These are phyloP conservation scores for Mola mola DNA, from an alignment of 2,113 vertebrate species.

Conservation along the genomic window DNA sequence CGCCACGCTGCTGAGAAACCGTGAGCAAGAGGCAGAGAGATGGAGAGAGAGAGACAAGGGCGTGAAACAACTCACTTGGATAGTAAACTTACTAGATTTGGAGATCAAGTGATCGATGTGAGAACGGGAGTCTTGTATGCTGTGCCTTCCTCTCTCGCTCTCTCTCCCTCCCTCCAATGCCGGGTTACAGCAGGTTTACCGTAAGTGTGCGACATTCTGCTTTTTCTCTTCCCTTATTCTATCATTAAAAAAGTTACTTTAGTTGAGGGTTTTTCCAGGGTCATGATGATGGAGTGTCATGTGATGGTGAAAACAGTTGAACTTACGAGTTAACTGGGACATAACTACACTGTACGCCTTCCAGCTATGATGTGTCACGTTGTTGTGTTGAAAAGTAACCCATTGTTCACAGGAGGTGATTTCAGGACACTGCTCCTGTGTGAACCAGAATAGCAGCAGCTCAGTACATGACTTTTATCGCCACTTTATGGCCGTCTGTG, in stretches of 20 bases:
- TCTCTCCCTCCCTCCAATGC: no score
- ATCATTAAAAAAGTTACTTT: conserved; percentile 7
- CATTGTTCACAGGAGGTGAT: conserved; percentile 7
- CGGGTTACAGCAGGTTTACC: conserved; percentile 55
- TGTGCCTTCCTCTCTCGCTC: conserved; percentile 4
- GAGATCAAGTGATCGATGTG: conserved; percentile 41
- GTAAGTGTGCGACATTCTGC: conserved; percentile 58
- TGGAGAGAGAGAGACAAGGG: conserved; percentile 41
- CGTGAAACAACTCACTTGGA: conserved; percentile 47
- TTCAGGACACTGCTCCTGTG: conserved; percentile 11
- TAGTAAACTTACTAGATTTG: conserved; percentile 33
- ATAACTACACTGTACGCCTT: background rate
- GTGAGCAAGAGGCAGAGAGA: conserved; percentile 42
- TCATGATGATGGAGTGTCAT: background rate
- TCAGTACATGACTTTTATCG: no score
- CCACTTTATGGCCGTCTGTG: background rate
- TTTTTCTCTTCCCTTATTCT: conserved; percentile 25
- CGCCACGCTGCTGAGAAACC: conserved; percentile 65
- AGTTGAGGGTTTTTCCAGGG: background rate
- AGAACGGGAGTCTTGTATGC: conserved; percentile 21
- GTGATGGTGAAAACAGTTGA: background rate
- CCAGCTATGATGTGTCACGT: background rate
- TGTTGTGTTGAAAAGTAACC: conserved; percentile 20
- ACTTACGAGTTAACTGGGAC: background rate
- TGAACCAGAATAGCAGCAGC: no score